Evolutionary conservation across 2,888 invertebrate species (phyloP), one percentile per base, ranked within the genome.

Genomic region (Aplocera efformata): DNA sequence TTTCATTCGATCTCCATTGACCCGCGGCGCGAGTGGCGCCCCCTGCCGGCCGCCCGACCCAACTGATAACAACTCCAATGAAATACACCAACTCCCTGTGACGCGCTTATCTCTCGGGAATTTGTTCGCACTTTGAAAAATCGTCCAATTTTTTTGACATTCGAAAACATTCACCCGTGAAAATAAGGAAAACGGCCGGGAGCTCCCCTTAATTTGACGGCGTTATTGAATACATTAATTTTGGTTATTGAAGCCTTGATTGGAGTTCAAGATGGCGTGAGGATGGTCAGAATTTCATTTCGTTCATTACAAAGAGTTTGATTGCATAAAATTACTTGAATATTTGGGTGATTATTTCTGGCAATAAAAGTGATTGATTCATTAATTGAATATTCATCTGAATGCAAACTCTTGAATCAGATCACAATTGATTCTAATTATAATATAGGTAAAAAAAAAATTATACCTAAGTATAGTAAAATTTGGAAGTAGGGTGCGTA

Each of bases 51-150:
- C 38, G 35, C 39, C 49, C 42, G 35, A 39, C 57, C 55, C 50
- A 76, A 80, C 80, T 78, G 81, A 82, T 81, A 82, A 70, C 73
- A 80, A 81, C 76, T 82, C 73, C 68, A 77, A 69, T 79, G 79
- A 74, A 79, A 77, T 73, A 76, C 72, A 67, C 67, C 62, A 58
- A 79, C 71, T 79, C 45, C 70, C 63, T 63, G 61, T 58, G 61
- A 62, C 66, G 50, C 50, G 58, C 70, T 77, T 79, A 78, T 79
- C 79, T 69, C 58, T 37, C 32, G 42, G 57, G 70, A 79, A 76
- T 77, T 80, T 72, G 68, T 71, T 69, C 66, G 59, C 60, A 55
- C 63, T 72, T 69, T 74, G 78, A 79, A 81, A 79, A 79, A 80
- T 79, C 70, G 68, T 67, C 51, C 61, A 62, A 70, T 77, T 74